Evolutionary conservation across 2,888 invertebrate species (phyloP), one percentile per base, ranked within the genome.

Genomic region (Orthosia gothica): DNA sequence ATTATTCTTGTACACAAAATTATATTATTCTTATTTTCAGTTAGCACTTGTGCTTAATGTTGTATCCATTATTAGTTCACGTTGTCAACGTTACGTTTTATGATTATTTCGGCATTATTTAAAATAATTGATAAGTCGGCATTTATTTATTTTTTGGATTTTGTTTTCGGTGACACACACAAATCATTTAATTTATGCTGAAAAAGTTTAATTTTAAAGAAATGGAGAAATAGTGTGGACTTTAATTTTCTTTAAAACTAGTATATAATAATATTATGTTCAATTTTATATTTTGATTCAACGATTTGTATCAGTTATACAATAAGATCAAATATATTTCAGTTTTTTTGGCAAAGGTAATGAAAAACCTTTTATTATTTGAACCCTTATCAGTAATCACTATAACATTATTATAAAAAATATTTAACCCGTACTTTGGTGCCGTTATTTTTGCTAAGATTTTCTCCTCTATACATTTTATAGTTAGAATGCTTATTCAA

Each of bases 1-100:
- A 12, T 40, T 13, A 7, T 50, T 50, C 0, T n/a, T 50, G 50
- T 40, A 13, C 20, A 40, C 4, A 4, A 54, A 47, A 54, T 32
- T n/a, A 32, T 47, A 32, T 47, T 47, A 18, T 23, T 18, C 15
- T 9, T 20, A 40, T 15, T 23, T 77, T 49, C 20, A 4, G 20
- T 12, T 18, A 13, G 65, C 45, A 76, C 15, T 76, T 47, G 52
- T 63, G 50, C 13, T 54, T 12, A 40, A 18, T 40, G 68, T 67
- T 69, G n/a, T 47, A n/a, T 47, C 4, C 26, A 3, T 76, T 18
- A 63, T 20, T 55, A 40, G 20, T 68, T 54, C n/a, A 40, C 40
- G 9, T n/a, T 26, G 54, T 15, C 20, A 16, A 26, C 3, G 16
- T 26, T 58, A n/a, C 13, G 12, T 55, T 57, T 18, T 13, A 16